Evolutionary conservation across 2,888 invertebrate genomes (phyloP).

Genomic region (Patella ulyssiponensis): DNA sequence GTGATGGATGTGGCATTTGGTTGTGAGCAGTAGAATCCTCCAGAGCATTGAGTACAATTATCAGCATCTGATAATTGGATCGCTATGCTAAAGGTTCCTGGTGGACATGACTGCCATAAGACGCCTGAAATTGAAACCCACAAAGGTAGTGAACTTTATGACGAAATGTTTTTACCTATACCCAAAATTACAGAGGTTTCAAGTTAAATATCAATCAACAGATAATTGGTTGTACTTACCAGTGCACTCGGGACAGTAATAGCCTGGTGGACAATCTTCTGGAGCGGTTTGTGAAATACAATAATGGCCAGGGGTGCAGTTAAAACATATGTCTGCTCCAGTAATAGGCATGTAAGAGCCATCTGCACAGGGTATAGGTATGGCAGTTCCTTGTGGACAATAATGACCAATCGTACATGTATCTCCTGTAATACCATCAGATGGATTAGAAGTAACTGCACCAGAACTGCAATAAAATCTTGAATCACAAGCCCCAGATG

Average conservation of each 20-base stretch:
- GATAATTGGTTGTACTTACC: not conserved
- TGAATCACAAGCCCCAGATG: slow-evolving; percentile 60
- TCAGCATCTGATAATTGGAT: slow-evolving; percentile 52
- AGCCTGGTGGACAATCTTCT: slow-evolving; percentile 63
- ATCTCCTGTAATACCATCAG: slow-evolving; percentile 59
- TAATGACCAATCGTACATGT: slow-evolving; percentile 66
- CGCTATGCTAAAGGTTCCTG: slow-evolving; percentile 61
- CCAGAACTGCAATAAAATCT: slow-evolving; percentile 63
- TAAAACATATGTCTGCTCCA: slow-evolving; percentile 57
- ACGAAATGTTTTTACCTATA: no score
- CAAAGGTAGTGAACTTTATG: no score
- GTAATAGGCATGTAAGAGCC: slow-evolving; percentile 61
- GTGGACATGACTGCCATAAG: slow-evolving; percentile 65
- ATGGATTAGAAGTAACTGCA: slow-evolving; percentile 58
- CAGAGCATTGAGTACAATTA: slow-evolving; percentile 66
- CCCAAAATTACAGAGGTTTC: no score
- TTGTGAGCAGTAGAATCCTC: slow-evolving; percentile 62
- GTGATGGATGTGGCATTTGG: slow-evolving; percentile 54
- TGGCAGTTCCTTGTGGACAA: slow-evolving; percentile 63
- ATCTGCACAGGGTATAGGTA: slow-evolving; percentile 54
- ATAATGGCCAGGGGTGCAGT: slow-evolving; percentile 64
- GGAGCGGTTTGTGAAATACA: slow-evolving; percentile 56
- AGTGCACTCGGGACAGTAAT: slow-evolving; percentile 64
- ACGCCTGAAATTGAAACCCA: slow-evolving; percentile 46
- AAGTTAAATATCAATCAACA: no score